Evolutionary conservation across 1,140 invertebrate genomes (phyloP).

Genomic region (Drosophila melanica): DNA sequence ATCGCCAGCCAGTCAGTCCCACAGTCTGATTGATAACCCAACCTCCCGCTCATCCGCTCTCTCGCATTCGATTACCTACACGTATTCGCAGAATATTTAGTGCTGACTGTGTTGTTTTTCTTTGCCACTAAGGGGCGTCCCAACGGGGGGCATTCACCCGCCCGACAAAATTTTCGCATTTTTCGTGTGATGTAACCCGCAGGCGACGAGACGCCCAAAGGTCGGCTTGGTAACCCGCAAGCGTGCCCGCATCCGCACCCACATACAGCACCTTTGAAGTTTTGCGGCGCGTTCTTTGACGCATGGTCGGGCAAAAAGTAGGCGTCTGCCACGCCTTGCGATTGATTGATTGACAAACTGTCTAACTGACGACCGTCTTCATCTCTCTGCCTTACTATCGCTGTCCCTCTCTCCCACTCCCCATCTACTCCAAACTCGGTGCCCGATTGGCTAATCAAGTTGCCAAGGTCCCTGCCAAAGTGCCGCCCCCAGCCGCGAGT

Average conservation of each 20-base stretch:
- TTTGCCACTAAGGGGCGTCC: conserved; percentile 13
- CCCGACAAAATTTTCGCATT: conserved; percentile 11
- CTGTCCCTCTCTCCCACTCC: neutral
- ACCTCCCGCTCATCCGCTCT: neutral
- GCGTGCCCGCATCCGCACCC: neutral
- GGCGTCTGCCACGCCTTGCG: conserved; percentile 22
- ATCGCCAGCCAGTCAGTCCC: conserved; percentile 6
- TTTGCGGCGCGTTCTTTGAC: conserved; percentile 2
- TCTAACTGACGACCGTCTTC: conserved; percentile 37
- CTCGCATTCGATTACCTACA: conserved; percentile 18
- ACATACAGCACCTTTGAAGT: conserved; percentile 7
- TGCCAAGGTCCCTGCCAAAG: conserved; percentile 39
- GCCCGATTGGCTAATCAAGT: conserved; percentile 63
- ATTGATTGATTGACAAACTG: conserved; percentile 65
- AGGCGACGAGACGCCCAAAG: conserved; percentile 2
- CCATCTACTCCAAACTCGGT: neutral
- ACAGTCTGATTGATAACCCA: conserved; percentile 9
- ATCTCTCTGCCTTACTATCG: neutral
- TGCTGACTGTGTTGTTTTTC: conserved; percentile 45
- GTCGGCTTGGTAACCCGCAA: conserved; percentile 4
- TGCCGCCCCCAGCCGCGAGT: conserved; percentile 37
- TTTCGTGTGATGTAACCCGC: conserved; percentile 23
- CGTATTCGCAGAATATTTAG: conserved; percentile 50
- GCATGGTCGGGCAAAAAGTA: conserved; percentile 2
- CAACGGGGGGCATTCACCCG: conserved; percentile 45